These are phyloP conservation scores for Ametastegia equiseti DNA, from an alignment of 2,888 invertebrate genomes.

Conservation along the genomic window DNA sequence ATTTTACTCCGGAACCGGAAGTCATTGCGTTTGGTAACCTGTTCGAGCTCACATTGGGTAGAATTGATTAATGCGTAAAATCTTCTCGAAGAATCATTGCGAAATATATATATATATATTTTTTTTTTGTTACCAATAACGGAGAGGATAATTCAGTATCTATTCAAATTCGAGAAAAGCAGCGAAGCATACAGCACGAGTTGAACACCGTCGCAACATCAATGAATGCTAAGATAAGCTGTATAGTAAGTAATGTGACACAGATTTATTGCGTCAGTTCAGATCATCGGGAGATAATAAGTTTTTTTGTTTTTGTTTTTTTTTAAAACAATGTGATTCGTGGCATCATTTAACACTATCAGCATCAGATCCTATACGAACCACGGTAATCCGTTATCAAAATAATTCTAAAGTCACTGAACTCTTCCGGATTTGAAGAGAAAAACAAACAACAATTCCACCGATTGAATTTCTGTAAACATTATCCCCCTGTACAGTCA, in stretches of 20 bases:
- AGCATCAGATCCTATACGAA: constrained; percentile 29
- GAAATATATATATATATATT: too few relatives aligned
- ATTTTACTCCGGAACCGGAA: neutral
- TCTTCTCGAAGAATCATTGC: neutral
- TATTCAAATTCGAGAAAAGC: neutral
- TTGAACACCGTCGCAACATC: constrained; percentile 19
- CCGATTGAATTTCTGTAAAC: neutral
- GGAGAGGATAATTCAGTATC: neutral
- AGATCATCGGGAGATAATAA: constrained; percentile 9
- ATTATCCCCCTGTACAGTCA: neutral
- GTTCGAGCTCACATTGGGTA: neutral
- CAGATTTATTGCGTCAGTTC: constrained; percentile 29
- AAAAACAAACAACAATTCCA: neutral
- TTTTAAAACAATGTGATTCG: constrained; percentile 22
- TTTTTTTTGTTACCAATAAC: neutral
- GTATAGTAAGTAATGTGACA: constrained; percentile 37
- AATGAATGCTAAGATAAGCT: constrained; percentile 32
- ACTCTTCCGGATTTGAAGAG: neutral
- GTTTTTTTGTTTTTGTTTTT: too few relatives aligned
- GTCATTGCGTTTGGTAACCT: neutral
- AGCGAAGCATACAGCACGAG: neutral
- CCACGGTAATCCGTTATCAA: neutral
- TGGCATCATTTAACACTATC: constrained; percentile 2
- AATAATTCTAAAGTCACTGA: constrained; percentile 2
- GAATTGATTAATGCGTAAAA: neutral